These are phyloP conservation scores for Acipenser ruthenus DNA, from an alignment of 2,797 vertebrate genomes.

Conservation along the genomic window DNA sequence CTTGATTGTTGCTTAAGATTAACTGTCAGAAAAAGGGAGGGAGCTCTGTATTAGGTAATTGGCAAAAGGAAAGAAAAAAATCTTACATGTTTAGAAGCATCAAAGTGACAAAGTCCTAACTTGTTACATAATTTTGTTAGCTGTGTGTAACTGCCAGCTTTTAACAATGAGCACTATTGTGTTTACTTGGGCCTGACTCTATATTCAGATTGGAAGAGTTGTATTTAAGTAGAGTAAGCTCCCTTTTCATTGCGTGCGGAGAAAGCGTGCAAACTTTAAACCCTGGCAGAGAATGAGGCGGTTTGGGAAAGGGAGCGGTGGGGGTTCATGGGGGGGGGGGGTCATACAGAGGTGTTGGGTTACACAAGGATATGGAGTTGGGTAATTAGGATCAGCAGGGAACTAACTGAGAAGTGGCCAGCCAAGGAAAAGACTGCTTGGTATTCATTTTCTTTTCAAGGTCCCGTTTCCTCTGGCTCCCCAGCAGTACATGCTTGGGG, in stretches of 20 bases:
- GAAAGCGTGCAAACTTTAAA: slow-evolving; percentile 37
- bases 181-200: slow-evolving; percentile 17
- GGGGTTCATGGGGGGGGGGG: no score
- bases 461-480: no score
- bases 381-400: slow-evolving; percentile 35
- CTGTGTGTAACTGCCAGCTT: slow-evolving; percentile 13
- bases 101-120: no score
- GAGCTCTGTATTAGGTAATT: no score
- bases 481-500: no score
- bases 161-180: slow-evolving; percentile 31
- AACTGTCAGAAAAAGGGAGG: no score
- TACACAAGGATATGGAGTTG: slow-evolving; percentile 34
- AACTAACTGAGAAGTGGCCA: slow-evolving; percentile 11
- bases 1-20: no score
- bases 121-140: no score
- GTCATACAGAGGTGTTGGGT: slow-evolving; percentile 35
- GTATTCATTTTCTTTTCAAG: no score
- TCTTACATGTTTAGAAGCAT: no score
- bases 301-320: slow-evolving; percentile 18
- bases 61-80: no score
- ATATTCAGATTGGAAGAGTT: background rate
- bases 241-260: slow-evolving; percentile 31
- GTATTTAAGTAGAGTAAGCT: background rate
- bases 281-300: slow-evolving; percentile 28
- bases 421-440: slow-evolving; percentile 24